Evolutionary conservation across 2,113 vertebrate genomes (phyloP), one percentile per base, ranked within the genome.

Genomic region (Gobiocypris rarus): DNA sequence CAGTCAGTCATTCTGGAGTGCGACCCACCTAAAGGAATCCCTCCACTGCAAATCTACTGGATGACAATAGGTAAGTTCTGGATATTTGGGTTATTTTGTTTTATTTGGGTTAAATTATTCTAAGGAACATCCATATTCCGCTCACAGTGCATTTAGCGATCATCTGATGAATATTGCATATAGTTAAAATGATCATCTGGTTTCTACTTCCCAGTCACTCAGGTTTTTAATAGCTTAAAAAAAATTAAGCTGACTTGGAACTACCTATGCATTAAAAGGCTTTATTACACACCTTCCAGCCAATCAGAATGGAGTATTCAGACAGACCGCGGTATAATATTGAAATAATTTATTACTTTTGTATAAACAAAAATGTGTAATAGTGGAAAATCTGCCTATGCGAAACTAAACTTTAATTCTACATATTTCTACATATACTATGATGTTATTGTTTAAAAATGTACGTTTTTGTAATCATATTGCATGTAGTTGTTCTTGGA

Each of bases 11-110:
- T 94, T 83, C 91, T 99, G 34, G 92, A 93, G 4, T 99, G 98
- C 79, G 93, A 97, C 45, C 98, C 98, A 9, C 98, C 98, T 0
- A 92, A 93, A 89, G 98, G 98, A 61, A 96, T 99, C 4, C 97
- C 97, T 0, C 98, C 97, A 4, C 86, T 98, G 84, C 96, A 97
- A 77, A 96, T 99, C 85, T 97, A 98, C 80, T 99, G 97, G 98
- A 99, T 99, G 98, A 99, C 97, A 13, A 97, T 97, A 63, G 95
- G 98, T 99, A 85, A 96, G 96, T 87, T 0, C 31, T 14, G 26
- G 75, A 10, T 41, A n/a, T 74, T 22, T 67, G 14, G 59, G 75
- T 24, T 41, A n/a, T 74, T 22, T 67, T 14, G 59, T 56, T 43
- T 59, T 38, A 41, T 67, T 61, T 43, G 9, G 26, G 24, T 75